Evolutionary conservation across 2,797 vertebrate genomes (phyloP), one percentile per base, ranked within the genome.

Genomic region (Aselliscus stoliczkanus): DNA sequence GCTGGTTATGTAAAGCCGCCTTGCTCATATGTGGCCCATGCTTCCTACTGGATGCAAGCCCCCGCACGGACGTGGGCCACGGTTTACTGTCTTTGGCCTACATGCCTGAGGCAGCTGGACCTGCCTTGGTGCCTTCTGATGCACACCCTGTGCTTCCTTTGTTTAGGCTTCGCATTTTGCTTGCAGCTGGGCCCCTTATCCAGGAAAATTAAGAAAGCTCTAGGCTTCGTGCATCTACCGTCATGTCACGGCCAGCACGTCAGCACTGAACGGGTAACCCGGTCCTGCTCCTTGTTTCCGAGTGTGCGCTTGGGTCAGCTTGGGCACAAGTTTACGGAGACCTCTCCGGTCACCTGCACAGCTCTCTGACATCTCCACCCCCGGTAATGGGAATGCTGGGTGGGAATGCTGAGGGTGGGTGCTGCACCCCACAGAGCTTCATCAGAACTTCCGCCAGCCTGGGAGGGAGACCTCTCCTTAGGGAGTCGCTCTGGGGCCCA

Each of bases 201-300:
- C 20, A 25, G 67, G 17, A 20, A 44, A 2, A 39, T 5, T 2
- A 31, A n/a, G 42, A 23, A 64, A 56, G 13, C 6, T 0, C 0
- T 17, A 14, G 21, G 27, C 11, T 31, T 37, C 20, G 7, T 9
- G 29, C 3, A 0, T 1, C 18, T 25, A 1, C 34, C 0, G n/a
- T 37, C 12, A 44, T 13, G n/a, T 54, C n/a, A 47, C 23, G 25
- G 2, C 9, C 52, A 2, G 4, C 5, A 9, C 25, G 31, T 67
- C 25, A 1, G 0, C 47, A 12, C 1, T 2, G 7, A 54, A 15
- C 8, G 0, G 8, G 0, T 17, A 23, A n/a, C n/a, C n/a, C n/a
- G 20, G 4, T 29, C 56, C 25, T 2, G 7, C 31, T 5, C 20
- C 37, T 7, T 25, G 6, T 13, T 65, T 64, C 15, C n/a, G 31